Percentiles rank a stretch among this genome's conserved stretches.
Conservation (phyloP, 1,140 invertebrate genomes). For the Sarcophaga peregrina region DNA sequence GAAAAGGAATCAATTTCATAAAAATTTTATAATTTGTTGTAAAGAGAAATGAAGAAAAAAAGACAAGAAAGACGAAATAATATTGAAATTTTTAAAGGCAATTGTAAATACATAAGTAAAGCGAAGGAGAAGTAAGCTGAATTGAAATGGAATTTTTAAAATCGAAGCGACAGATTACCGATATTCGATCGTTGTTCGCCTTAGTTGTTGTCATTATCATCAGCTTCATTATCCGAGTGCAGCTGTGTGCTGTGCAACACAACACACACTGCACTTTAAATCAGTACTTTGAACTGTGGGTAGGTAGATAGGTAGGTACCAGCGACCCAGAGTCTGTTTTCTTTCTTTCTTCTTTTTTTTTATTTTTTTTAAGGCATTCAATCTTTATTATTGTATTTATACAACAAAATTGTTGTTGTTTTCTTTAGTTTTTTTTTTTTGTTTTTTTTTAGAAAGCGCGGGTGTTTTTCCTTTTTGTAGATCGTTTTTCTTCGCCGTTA, state of each 20-base stretch:
- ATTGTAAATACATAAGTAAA: too few relatives aligned
- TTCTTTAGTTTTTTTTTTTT: neutral
- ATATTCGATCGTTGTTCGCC: too few relatives aligned
- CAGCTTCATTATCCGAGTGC: neutral
- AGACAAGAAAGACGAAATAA: too few relatives aligned
- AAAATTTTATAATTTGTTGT: too few relatives aligned
- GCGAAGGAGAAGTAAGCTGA: too few relatives aligned
- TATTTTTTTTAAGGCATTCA: slow-evolving; percentile 16
- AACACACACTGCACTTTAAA: neutral
- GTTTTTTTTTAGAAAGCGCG: neutral
- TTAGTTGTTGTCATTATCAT: neutral
- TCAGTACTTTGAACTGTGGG: too few relatives aligned
- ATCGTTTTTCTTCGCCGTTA: neutral
- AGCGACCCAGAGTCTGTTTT: neutral
- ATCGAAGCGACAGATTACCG: too few relatives aligned
- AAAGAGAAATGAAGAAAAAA: too few relatives aligned
- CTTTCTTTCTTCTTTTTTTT: neutral
- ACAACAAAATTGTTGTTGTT: neutral
- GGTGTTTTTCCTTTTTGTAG: neutral
- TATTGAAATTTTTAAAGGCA: too few relatives aligned
- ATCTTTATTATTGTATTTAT: neutral
- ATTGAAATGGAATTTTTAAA: too few relatives aligned
- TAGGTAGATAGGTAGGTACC: too few relatives aligned
- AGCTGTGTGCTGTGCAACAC: neutral
- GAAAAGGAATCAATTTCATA: too few relatives aligned